Evolutionary conservation across 30 jellyfish, hydroid and myxozoan genomes (phyloP).

Genomic region (Mastigias papua): DNA sequence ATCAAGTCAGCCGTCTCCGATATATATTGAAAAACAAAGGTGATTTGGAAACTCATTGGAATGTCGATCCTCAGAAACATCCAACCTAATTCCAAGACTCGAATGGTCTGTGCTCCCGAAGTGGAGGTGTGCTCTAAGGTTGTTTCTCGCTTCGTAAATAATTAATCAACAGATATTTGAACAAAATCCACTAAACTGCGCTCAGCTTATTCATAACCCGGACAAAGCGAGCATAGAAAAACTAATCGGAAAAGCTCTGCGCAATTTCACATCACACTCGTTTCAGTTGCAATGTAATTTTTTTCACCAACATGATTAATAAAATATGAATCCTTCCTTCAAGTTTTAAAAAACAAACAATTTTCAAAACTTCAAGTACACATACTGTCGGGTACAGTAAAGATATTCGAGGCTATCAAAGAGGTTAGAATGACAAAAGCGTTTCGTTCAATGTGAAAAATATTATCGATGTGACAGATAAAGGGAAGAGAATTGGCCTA

Average conservation of each 20-base stretch:
- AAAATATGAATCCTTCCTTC: neutral
- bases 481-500: too few species aligned
- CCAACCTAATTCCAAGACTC: neutral
- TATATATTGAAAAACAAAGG: neutral
- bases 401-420: neutral
- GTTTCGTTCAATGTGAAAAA: too few species aligned
- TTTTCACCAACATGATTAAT: too few species aligned
- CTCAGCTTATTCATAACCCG: conserved; percentile 8
- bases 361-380: neutral
- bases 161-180: neutral
- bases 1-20: neutral
- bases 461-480: too few species aligned
- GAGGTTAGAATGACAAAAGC: too few species aligned
- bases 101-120: neutral
- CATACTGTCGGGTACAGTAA: neutral
- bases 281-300: conserved; percentile 10
- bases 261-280: neutral
- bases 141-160: neutral
- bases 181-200: neutral
- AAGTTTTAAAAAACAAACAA: neutral
- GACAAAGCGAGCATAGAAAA: neutral
- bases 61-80: neutral
- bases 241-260: neutral
- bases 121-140: too few species aligned
- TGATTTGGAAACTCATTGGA: neutral